Evolutionary conservation across 2,888 invertebrate species (phyloP).

Genomic region (Synanthedon vespiformis): DNA sequence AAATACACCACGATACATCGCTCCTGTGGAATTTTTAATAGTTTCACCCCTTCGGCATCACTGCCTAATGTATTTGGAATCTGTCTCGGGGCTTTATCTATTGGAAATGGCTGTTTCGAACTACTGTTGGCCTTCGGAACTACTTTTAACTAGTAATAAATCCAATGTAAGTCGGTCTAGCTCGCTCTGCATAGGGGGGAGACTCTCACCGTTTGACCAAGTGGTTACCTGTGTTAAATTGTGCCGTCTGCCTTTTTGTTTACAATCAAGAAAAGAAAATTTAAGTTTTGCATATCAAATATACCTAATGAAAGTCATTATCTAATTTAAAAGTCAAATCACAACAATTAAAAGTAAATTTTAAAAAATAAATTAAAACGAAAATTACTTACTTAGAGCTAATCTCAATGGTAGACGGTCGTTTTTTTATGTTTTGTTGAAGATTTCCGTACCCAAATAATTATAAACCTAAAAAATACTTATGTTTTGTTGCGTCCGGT

Average conservation of each 20-base stretch:
- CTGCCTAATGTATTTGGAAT: conserved; percentile 66
- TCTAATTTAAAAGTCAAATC: too few relatives aligned
- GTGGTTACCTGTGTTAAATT: neutral
- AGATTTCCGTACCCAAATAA: too few relatives aligned
- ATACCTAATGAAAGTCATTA: too few relatives aligned
- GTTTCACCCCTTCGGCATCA: conserved; percentile 41
- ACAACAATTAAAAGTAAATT: too few relatives aligned
- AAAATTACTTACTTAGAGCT: too few relatives aligned
- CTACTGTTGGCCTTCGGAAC: conserved; percentile 55
- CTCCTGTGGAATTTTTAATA: conserved; percentile 62
- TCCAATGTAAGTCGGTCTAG: conserved; percentile 48
- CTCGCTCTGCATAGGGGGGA: conserved; percentile 44
- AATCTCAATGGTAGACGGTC: too few relatives aligned
- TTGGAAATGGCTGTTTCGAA: conserved; percentile 66
- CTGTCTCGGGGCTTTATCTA: conserved; percentile 63
- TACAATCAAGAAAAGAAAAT: too few relatives aligned
- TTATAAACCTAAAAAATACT: too few relatives aligned
- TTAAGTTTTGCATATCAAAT: too few relatives aligned
- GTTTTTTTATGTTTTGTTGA: too few relatives aligned
- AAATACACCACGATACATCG: conserved; percentile 32
- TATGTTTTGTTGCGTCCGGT: too few relatives aligned
- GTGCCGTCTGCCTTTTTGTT: neutral
- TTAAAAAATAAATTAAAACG: too few relatives aligned
- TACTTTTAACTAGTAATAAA: conserved; percentile 69
- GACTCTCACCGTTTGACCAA: conserved; percentile 16